Conservation (phyloP, 35 echinoderm and acorn worm genomes). For the Holothuria glaberrima region DNA sequence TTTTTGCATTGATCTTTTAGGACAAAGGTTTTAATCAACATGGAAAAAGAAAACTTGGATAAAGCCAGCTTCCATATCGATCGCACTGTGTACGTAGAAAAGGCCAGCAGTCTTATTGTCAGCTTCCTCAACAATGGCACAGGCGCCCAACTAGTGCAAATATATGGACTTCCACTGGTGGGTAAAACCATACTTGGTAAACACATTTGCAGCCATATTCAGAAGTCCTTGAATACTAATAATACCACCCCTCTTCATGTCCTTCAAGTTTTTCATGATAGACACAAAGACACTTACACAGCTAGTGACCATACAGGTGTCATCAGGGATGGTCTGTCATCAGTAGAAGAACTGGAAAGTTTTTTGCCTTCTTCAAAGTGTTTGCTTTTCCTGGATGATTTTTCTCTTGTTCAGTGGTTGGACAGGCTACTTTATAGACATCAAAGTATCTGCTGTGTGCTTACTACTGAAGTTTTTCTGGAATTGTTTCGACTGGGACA, state of each 20-base stretch:
- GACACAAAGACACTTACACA: not conserved
- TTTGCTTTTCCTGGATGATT: not conserved
- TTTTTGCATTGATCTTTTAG: too few relatives aligned
- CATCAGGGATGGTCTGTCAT: too few relatives aligned
- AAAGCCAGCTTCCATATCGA: not conserved
- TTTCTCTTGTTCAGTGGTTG: not conserved
- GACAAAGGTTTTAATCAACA: too few relatives aligned
- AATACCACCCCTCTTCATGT: not conserved
- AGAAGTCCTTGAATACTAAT: not conserved
- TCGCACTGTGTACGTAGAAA: not conserved
- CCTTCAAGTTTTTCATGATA: not conserved
- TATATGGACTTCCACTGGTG: conserved; percentile 11
- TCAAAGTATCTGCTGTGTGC: not conserved
- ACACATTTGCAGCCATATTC: not conserved
- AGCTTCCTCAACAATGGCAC: not conserved
- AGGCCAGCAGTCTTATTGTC: not conserved
- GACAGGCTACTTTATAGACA: not conserved
- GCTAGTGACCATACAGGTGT: too few relatives aligned
- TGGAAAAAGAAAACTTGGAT: too few relatives aligned
- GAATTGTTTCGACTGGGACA: not conserved
- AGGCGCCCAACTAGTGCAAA: not conserved
- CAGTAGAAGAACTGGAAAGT: too few relatives aligned
- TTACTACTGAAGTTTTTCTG: not conserved
- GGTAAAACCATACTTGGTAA: conserved; percentile 10
- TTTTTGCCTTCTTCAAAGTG: not conserved